These are phyloP conservation scores for Spinus pinus DNA, from an alignment of 2,797 vertebrate species.

Conservation along the genomic window DNA sequence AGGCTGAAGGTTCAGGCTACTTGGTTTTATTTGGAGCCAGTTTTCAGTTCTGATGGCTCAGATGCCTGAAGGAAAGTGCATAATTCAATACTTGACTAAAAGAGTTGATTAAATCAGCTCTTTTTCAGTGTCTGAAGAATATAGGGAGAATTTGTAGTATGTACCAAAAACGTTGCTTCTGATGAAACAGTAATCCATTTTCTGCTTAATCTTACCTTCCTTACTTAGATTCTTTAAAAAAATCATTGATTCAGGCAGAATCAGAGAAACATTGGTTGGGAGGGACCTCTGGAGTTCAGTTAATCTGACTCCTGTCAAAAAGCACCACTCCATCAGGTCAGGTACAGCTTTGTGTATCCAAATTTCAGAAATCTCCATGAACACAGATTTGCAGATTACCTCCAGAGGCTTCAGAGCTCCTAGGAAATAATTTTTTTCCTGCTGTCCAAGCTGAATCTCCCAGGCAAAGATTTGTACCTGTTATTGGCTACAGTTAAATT, in stretches of 20 bases:
- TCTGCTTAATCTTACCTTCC: not conserved
- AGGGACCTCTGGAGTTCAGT: not conserved
- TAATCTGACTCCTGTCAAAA: not conserved
- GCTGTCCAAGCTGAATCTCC: not conserved
- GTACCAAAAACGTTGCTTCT: not conserved
- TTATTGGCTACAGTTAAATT: not conserved
- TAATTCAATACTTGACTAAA: slow-evolving; percentile 83
- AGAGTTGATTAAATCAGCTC: slow-evolving; percentile 74
- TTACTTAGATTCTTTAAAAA: not conserved
- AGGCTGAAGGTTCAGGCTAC: slow-evolving; percentile 90
- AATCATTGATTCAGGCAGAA: not conserved
- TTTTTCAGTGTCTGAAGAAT: slow-evolving; percentile 56
- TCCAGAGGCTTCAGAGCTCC: not conserved
- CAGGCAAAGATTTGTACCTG: not conserved
- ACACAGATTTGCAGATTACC: not conserved
- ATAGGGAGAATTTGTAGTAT: not conserved
- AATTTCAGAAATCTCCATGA: not conserved
- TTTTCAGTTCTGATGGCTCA: slow-evolving; percentile 91
- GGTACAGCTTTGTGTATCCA: not conserved
- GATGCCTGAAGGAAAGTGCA: slow-evolving; percentile 88
- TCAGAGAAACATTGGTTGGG: not conserved
- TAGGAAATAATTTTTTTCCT: not conserved
- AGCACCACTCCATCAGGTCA: not conserved
- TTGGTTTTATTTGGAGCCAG: slow-evolving; percentile 88
- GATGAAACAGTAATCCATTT: not conserved